Evolutionary conservation across 2,113 vertebrate species (phyloP).

Genomic region (Nicator chloris): DNA sequence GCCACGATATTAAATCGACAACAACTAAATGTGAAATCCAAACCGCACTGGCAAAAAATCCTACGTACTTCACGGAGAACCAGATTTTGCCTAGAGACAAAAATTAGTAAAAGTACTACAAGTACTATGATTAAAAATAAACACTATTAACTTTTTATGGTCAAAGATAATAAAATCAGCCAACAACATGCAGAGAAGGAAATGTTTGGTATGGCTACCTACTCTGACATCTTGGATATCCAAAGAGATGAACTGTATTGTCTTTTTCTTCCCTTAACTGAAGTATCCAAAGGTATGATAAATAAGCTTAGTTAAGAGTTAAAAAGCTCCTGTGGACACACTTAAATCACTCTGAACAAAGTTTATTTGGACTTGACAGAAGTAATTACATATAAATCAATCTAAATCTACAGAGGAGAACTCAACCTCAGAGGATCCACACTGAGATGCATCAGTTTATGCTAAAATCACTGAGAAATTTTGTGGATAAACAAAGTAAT

Average conservation of each 20-base stretch:
- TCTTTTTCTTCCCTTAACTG: not conserved
- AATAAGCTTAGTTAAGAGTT: not conserved
- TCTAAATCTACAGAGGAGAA: not conserved
- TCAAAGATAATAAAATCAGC: not conserved
- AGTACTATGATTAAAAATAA: not conserved
- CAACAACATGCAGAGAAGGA: not conserved
- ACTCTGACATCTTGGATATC: not conserved
- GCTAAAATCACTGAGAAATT: not conserved
- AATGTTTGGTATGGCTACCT: not conserved
- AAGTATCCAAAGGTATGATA: not conserved
- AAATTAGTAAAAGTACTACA: not conserved
- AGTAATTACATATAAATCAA: not conserved
- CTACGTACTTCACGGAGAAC: not conserved
- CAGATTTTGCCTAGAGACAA: not conserved
- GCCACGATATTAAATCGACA: not conserved
- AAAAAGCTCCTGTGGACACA: not conserved
- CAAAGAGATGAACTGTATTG: not conserved
- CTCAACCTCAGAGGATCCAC: not conserved
- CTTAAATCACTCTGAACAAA: not conserved
- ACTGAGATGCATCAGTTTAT: not conserved
- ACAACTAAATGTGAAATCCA: not conserved
- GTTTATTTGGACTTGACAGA: not conserved
- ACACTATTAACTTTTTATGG: not conserved
- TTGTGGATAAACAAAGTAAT: not conserved
- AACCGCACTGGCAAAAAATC: not conserved